Evolutionary conservation across 2,113 vertebrate species (phyloP), one percentile per base, ranked within the genome.

Genomic region (Cepphus grylle): DNA sequence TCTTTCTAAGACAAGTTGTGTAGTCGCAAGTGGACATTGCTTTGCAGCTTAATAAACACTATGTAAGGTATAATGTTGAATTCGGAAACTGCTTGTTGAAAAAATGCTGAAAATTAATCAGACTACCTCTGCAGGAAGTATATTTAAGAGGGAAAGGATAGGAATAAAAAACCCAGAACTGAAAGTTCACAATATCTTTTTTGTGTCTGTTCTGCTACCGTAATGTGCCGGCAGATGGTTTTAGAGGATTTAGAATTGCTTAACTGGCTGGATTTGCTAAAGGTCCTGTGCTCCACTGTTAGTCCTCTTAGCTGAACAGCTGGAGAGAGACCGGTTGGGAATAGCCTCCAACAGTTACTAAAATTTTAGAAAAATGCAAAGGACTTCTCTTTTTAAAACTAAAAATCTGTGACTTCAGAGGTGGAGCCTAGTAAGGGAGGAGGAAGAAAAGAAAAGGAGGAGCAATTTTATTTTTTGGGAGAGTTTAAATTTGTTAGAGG

Each of bases 201-300:
- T 56, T 29, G 17, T 32, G 36, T 23, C 14, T 3, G 20, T 67
- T 30, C 59, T 77, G 16, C 34, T 43, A 4, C 30, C 3, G 0
- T 23, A 9, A 26, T 0, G 11, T 42, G 19, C 26, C 34, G 85
- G 67, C 92, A 95, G 92, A 92, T 96, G 95, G 91, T 58, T 93
- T 56, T 15, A 58, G 72, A 42, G 84, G 88, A 82, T 91, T 96
- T 87, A 26, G 25, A 17, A 8, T 21, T 58, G 8, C 56, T 78
- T 16, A 36, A 30, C 36, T 90, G 86, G 69, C 86, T 95, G 87
- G 85, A 93, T 94, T 93, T 83, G 61, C 53, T 53, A 1, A 11
- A 81, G 47, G 42, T 78, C 65, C 66, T 12, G 12, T 8, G 11
- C 20, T 70, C 50, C 2, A 1, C 30, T 66, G 50, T 83, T 42